phyloP scores from a whole-genome alignment of 2,888 invertebrate genomes.

The Bugula neritina region DNA sequence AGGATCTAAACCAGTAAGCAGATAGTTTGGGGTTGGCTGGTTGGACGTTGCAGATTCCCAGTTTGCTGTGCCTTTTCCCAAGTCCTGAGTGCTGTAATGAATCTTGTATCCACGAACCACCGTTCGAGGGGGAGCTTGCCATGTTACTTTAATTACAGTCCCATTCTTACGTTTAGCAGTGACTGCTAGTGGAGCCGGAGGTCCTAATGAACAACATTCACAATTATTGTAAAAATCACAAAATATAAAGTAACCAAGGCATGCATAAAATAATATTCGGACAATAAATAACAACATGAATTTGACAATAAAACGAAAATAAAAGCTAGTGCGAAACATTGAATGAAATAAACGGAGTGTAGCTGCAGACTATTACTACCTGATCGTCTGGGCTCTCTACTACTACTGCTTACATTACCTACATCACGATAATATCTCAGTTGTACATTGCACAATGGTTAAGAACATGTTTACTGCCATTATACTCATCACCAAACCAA shows the following conservation, averaged over 20 bases:
- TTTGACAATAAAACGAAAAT: too few relatives aligned
- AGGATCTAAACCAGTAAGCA: conserved; percentile 40
- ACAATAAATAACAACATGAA: too few relatives aligned
- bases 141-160: conserved; percentile 74
- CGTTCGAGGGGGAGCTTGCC: conserved; percentile 58
- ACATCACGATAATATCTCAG: not conserved
- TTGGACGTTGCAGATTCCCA: conserved; percentile 44
- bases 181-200: conserved; percentile 85
- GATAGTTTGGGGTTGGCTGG: conserved; percentile 43
- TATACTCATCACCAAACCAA: not conserved
- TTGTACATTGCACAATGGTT: not conserved
- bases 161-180: conserved; percentile 90
- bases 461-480: too few relatives aligned
- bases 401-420: not conserved
- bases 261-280: too few relatives aligned
- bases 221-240: too few relatives aligned
- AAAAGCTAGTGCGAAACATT: not conserved
- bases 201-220: conserved; percentile 62
- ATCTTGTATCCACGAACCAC: conserved; percentile 46
- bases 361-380: not conserved
- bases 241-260: too few relatives aligned
- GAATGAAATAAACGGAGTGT: not conserved
- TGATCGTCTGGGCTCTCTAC: not conserved
- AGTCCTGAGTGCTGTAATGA: conserved; percentile 40
- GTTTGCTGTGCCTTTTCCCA: conserved; percentile 38